Conservation (phyloP, 2,888 invertebrate species). For the Caenorhabditis sp. region DNA sequence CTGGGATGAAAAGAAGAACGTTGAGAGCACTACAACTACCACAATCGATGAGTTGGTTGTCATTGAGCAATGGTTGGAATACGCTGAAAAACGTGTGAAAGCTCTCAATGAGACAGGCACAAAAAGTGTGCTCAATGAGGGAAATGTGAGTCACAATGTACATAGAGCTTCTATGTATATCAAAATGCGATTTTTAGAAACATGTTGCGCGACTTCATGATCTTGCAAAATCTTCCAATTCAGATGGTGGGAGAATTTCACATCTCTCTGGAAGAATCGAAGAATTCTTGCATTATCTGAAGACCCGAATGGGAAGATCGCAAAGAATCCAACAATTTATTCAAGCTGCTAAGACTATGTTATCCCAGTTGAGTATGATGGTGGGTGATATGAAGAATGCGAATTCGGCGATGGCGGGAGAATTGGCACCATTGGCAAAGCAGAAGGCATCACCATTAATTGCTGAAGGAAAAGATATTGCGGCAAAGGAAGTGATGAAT, state of each 20-base stretch:
- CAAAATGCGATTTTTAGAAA: constrained; percentile 22
- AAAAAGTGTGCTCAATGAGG: constrained; percentile 42
- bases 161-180: too few relatives aligned
- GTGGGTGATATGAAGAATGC: constrained; percentile 61
- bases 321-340: constrained; percentile 55
- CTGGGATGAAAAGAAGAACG: constrained; percentile 46
- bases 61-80: constrained; percentile 52
- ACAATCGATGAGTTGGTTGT: constrained; percentile 36
- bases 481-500: constrained; percentile 49
- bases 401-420: constrained; percentile 66
- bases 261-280: constrained; percentile 52
- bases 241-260: constrained; percentile 42
- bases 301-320: constrained; percentile 49
- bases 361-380: constrained; percentile 66
- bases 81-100: constrained; percentile 48
- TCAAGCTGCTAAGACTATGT: constrained; percentile 56
- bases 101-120: constrained; percentile 54
- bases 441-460: constrained; percentile 62
- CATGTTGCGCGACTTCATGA: constrained; percentile 35
- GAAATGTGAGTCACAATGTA: constrained; percentile 53
- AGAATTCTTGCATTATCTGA: constrained; percentile 54
- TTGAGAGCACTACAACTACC: constrained; percentile 12
- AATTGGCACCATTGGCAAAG: constrained; percentile 64
- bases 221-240: constrained; percentile 22
- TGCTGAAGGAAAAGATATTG: constrained; percentile 61